A percentile compares a stretch with the other conserved stretches of the same genome.
phyloP scores from a whole-genome alignment of 2,113 vertebrate genomes.

The Thamnaconus septentrionalis region DNA sequence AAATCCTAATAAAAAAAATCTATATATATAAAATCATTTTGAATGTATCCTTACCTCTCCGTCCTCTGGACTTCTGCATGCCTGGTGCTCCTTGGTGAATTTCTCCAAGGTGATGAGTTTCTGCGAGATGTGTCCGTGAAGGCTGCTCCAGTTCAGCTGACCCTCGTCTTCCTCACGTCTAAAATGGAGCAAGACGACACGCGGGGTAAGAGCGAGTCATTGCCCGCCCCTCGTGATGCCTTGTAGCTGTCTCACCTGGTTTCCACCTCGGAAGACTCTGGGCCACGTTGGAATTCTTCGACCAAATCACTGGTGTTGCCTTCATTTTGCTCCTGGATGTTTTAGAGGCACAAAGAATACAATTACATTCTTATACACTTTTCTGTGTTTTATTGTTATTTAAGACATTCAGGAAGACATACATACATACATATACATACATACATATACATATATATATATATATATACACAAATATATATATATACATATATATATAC shows the following conservation, averaged over 20 bases:
- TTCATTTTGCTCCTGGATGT: slow-evolving; percentile 65
- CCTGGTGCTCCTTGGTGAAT: slow-evolving; percentile 26
- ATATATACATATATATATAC: no score
- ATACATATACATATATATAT: no score
- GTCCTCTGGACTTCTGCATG: slow-evolving; percentile 7
- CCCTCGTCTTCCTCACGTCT: slow-evolving; percentile 12
- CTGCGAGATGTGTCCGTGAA: slow-evolving; percentile 47
- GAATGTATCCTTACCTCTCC: slow-evolving; percentile 13
- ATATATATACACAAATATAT: no score
- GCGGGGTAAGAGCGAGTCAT: neutral
- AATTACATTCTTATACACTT: no score
- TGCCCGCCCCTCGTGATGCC: neutral
- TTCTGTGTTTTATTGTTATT: no score
- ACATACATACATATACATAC: no score
- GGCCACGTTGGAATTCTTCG: slow-evolving; percentile 7
- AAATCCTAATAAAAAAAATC: no score
- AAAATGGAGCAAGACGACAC: slow-evolving; percentile 12
- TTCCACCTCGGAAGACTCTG: slow-evolving; percentile 1
- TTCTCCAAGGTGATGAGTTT: slow-evolving; percentile 40
- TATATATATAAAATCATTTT: no score
- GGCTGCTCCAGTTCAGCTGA: slow-evolving; percentile 31
- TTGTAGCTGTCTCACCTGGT: slow-evolving; percentile 31
- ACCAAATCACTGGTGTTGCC: slow-evolving; percentile 52
- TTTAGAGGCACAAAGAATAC: no score
- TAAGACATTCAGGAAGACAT: no score